phyloP scores from a whole-genome alignment of 2,113 vertebrate species.

The Caretta caretta region DNA sequence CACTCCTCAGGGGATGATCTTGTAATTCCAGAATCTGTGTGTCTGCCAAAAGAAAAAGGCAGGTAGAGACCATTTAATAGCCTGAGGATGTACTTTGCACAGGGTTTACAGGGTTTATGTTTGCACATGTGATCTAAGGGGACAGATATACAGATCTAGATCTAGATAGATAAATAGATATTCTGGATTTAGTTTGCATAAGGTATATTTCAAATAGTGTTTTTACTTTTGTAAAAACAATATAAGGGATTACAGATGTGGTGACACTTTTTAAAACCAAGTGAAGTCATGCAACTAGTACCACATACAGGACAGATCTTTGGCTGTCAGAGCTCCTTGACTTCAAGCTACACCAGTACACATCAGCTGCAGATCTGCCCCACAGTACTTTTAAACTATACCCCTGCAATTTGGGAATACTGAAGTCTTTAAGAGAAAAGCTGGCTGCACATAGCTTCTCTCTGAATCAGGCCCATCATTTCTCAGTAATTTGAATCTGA shows the following conservation, averaged over 20 bases:
- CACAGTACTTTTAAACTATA: not conserved
- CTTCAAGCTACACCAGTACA: not conserved
- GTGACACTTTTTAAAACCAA: not conserved
- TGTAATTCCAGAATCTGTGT: slow-evolving; percentile 8
- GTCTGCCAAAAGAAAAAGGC: slow-evolving; percentile 11
- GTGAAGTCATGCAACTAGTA: not conserved
- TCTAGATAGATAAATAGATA: too few relatives aligned
- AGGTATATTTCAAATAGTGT: not conserved
- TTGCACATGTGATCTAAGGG: not conserved
- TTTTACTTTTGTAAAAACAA: not conserved
- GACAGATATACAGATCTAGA: not conserved
- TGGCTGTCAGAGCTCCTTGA: not conserved
- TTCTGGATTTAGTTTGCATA: not conserved
- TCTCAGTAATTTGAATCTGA: not conserved
- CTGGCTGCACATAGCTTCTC: not conserved
- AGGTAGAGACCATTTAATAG: not conserved
- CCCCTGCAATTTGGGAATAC: not conserved
- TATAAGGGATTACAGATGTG: rapidly evolving
- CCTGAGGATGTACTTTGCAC: not conserved
- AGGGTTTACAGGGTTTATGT: not conserved
- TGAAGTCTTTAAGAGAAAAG: not conserved
- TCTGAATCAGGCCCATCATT: not conserved
- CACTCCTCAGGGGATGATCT: slow-evolving; percentile 1
- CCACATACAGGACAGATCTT: not conserved
- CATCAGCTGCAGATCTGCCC: not conserved